Evolutionary conservation across 2,888 invertebrate species (phyloP).

Genomic region (Lagria hirta): DNA sequence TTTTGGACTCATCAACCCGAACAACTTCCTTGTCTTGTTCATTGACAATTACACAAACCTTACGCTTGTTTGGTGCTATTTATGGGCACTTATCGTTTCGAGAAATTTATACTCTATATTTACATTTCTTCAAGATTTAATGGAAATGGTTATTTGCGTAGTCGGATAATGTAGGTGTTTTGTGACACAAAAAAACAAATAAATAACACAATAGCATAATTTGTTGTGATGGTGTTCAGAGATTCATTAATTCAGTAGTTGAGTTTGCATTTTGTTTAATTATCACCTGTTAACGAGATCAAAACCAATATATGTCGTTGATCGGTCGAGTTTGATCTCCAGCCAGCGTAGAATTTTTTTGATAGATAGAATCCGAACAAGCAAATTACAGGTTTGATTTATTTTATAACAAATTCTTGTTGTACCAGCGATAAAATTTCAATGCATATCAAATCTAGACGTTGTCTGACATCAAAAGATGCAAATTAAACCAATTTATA

Average conservation of each 20-base stretch:
- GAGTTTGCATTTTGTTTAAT: slow-evolving; percentile 6
- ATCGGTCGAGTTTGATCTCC: slow-evolving; percentile 7
- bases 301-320: slow-evolving; percentile 8
- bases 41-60: slow-evolving; percentile 27
- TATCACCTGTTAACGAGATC: slow-evolving; percentile 8
- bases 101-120: slow-evolving; percentile 21
- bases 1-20: no score
- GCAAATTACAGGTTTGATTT: slow-evolving; percentile 9
- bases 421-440: slow-evolving; percentile 10
- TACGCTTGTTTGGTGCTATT: slow-evolving; percentile 30
- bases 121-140: slow-evolving; percentile 17
- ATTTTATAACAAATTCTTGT: slow-evolving; percentile 11
- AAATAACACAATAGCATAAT: no score
- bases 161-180: slow-evolving; percentile 9
- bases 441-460: slow-evolving; percentile 20
- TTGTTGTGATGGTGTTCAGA: no score
- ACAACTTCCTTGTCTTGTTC: slow-evolving; percentile 29
- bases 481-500: slow-evolving; percentile 27
- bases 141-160: slow-evolving; percentile 11
- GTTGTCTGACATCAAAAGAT: slow-evolving; percentile 14
- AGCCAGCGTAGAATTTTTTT: no score
- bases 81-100: slow-evolving; percentile 17
- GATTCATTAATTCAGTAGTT: slow-evolving; percentile 8
- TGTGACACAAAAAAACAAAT: slow-evolving; percentile 4
- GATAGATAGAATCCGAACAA: no score